phyloP scores from a whole-genome alignment of 2,113 vertebrate genomes.

The Turdus rufiventris region DNA sequence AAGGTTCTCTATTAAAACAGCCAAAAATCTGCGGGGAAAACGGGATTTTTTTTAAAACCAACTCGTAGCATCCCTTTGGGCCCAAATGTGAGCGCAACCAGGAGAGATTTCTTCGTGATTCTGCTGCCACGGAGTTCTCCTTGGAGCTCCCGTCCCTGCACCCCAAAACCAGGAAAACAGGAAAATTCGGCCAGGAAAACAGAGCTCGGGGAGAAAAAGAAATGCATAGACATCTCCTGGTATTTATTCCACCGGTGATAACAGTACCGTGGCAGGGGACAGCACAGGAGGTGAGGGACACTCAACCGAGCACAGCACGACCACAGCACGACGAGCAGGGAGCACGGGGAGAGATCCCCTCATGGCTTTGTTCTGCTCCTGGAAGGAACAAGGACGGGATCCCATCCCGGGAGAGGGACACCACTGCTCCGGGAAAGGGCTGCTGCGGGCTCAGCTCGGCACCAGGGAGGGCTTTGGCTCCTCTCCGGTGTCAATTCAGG shows the following conservation, averaged over 20 bases:
- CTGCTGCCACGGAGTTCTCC: background rate
- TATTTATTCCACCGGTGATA: slow-evolving; percentile 60
- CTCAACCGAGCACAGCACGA: background rate
- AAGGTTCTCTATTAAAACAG: background rate
- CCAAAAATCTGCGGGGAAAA: background rate
- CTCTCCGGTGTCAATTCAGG: background rate
- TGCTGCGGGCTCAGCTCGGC: background rate
- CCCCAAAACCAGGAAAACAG: background rate
- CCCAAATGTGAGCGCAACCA: rapidly evolving
- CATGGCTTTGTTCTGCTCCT: background rate
- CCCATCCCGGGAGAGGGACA: background rate
- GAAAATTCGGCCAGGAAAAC: background rate
- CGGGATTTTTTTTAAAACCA: background rate
- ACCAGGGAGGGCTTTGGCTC: background rate
- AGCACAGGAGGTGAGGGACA: background rate
- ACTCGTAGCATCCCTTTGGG: background rate
- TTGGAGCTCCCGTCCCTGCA: too few relatives aligned
- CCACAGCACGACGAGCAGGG: background rate
- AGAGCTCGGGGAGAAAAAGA: background rate
- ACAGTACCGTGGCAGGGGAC: slow-evolving; percentile 7
- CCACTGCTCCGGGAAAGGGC: rapidly evolving
- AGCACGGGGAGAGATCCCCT: background rate
- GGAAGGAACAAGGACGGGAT: background rate
- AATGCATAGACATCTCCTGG: slow-evolving; percentile 66
- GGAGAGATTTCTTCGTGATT: rapidly evolving